phyloP scores from a whole-genome alignment of 2,113 vertebrate genomes.

The Erpornis zantholeuca region DNA sequence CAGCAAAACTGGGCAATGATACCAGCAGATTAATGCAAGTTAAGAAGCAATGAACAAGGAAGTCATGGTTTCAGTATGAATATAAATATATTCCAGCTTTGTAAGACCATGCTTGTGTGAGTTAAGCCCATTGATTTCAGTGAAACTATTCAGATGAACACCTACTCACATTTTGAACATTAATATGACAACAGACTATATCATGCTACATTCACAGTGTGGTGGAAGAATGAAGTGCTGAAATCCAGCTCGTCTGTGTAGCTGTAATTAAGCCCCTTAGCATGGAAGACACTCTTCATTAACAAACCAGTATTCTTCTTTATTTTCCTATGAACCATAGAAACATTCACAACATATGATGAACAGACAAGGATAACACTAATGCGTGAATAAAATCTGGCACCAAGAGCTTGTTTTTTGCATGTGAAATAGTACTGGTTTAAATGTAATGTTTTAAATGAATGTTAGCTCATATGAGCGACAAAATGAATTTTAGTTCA shows the following conservation, averaged over 20 bases:
- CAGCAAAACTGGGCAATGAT: constrained; percentile 12
- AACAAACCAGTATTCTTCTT: accelerated
- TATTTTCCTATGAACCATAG: not conserved
- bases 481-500: not conserved
- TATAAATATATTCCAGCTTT: not conserved
- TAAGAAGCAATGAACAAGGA: constrained; percentile 24
- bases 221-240: not conserved
- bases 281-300: not conserved
- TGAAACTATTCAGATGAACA: not conserved
- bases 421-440: not conserved
- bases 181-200: not conserved
- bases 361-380: not conserved
- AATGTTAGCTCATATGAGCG: not conserved
- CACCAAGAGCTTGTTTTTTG: not conserved
- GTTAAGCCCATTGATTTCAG: not conserved
- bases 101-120: not conserved
- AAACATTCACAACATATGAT: not conserved
- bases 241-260: not conserved
- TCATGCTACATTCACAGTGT: not conserved
- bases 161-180: not conserved
- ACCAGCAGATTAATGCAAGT: constrained; percentile 38
- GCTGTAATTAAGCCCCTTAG: not conserved
- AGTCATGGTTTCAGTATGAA: constrained; percentile 16
- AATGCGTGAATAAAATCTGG: not conserved
- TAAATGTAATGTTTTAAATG: not conserved